Evolutionary conservation across 2,797 vertebrate species (phyloP).

Genomic region (Morus bassanus): DNA sequence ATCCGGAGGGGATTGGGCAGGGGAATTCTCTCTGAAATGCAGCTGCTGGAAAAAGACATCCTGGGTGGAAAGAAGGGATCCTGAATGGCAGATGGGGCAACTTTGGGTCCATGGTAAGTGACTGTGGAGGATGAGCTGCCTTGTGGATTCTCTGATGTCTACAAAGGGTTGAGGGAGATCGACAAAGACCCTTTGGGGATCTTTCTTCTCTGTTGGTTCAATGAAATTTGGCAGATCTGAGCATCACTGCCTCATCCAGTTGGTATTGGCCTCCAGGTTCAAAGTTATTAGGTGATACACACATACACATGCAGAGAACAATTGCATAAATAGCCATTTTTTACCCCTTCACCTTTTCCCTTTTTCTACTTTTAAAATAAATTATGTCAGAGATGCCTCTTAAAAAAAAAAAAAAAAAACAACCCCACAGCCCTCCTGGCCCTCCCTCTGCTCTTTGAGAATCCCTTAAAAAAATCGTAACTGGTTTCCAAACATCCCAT

Average conservation of each 20-base stretch:
- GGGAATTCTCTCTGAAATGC: neutral
- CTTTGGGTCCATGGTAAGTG: accelerated
- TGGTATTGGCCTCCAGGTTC: neutral
- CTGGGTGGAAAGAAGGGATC: neutral
- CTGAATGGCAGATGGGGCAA: too few species aligned
- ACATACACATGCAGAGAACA: neutral
- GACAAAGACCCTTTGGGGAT: neutral
- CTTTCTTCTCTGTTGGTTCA: neutral
- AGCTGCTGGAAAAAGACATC: neutral
- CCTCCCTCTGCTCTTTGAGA: neutral
- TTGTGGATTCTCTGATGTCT: neutral
- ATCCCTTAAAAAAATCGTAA: neutral
- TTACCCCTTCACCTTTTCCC: neutral
- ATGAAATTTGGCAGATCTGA: neutral
- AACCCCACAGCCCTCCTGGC: neutral
- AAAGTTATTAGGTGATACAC: too few species aligned
- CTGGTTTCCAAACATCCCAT: constrained; percentile 3
- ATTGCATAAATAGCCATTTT: neutral
- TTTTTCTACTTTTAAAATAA: neutral
- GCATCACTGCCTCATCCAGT: neutral
- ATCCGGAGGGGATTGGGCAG: neutral
- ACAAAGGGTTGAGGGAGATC: neutral
- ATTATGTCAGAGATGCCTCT: neutral
- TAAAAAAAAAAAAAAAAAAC: neutral
- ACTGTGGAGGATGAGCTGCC: accelerated